phyloP scores from a whole-genome alignment of 2,888 invertebrate genomes.

The Eurois occulta region DNA sequence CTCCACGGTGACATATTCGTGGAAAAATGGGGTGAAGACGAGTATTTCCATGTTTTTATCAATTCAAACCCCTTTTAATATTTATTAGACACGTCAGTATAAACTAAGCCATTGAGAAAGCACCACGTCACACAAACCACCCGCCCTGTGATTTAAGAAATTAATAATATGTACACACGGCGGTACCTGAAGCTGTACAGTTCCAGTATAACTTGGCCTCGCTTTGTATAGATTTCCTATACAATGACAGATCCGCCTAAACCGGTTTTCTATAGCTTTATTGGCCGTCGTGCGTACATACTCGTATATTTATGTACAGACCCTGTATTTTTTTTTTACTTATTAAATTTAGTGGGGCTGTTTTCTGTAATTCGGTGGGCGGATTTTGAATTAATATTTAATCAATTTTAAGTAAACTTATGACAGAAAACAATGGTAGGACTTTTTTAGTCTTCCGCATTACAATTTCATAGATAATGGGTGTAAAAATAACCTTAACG shows the following conservation, averaged over 20 bases:
- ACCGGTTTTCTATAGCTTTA: no score
- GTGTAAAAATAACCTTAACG: no score
- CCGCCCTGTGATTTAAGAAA: constrained; percentile 4
- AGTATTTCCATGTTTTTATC: constrained; percentile 4
- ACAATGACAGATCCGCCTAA: no score
- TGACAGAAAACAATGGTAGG: not conserved
- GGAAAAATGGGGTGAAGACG: constrained; percentile 4
- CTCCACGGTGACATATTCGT: not conserved
- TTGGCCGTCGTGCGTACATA: no score
- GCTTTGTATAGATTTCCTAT: no score
- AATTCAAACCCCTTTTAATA: constrained; percentile 15
- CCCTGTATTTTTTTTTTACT: constrained; percentile 11
- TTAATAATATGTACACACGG: no score
- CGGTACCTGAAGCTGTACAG: no score
- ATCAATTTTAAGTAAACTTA: not conserved
- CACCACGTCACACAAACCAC: constrained; percentile 45
- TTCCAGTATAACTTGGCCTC: no score
- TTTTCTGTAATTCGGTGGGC: constrained; percentile 14
- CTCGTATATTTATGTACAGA: no score
- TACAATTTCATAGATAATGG: not conserved
- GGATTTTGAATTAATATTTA: not conserved
- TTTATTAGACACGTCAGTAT: constrained; percentile 52
- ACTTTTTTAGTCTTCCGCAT: not conserved
- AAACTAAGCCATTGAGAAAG: constrained; percentile 16
- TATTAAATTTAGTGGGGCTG: not conserved